Evolutionary conservation across 2,888 invertebrate species (phyloP), one percentile per base, ranked within the genome.

Genomic region (Cryptocephalus moraei): DNA sequence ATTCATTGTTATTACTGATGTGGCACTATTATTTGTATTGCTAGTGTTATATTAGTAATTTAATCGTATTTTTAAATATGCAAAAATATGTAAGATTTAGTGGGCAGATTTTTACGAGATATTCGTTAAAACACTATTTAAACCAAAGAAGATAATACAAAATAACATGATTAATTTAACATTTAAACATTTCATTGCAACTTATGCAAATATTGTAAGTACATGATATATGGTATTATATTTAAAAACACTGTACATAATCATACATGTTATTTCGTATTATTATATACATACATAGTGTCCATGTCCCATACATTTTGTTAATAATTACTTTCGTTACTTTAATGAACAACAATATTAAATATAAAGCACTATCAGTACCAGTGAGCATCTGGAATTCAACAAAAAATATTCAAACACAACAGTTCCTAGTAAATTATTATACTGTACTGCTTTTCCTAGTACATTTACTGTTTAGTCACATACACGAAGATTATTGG

Each of bases 111-210:
- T 45, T 54, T 51, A 52, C 49, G 51, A 56, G 56, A 59, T 57
- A 55, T 60, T 60, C 56, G 61, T 61, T 57, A 44, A n/a, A 60
- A 65, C 65, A 64, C 63, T 62, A 62, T 59, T 59, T 60, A 65
- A 65, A 65, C 65, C 65, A 65, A 65, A 65, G 65, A 65, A 60
- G 56, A 55, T 62, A 60, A 61, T 61, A 60, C 58, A 56, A 60
- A 60, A 62, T 61, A 59, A 61, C 62, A 56, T 60, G 57, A 56
- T 53, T 52, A 44, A 22, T 42, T 31, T 9, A 12, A 32, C 14
- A 43, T 34, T 43, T 36, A 51, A 51, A 55, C 49, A 52, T 48
- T 51, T 50, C 47, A 51, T 53, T 45, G 48, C 49, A 44, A 54
- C 47, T 56, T 42, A 49, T 56, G 55, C 52, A 56, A 54, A 56